Conservation (phyloP, 2,113 vertebrate species). For the Callaeas wilsoni region DNA sequence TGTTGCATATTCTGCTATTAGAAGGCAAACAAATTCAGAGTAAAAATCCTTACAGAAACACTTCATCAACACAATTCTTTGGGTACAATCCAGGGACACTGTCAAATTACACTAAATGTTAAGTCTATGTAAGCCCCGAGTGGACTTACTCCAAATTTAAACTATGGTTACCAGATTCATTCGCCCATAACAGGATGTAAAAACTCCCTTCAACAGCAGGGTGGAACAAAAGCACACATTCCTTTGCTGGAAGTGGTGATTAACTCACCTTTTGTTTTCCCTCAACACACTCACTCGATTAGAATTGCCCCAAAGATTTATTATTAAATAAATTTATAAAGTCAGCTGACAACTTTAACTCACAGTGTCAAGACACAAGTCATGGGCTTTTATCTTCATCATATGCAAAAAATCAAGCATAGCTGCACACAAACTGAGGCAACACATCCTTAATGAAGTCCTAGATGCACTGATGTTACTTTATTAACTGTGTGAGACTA, state of each 20-base stretch:
- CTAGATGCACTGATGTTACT: not conserved
- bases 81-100: not conserved
- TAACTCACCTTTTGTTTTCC: conserved; percentile 28
- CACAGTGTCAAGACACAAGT: not conserved
- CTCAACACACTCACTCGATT: not conserved
- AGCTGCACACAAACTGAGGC: not conserved
- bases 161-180: not conserved
- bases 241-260: not conserved
- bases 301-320: not conserved
- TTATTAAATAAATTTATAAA: not conserved
- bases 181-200: not conserved
- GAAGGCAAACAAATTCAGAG: not conserved
- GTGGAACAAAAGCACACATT: not conserved
- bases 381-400: not conserved
- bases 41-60: not conserved
- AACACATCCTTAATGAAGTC: not conserved
- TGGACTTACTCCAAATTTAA: not conserved
- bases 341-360: not conserved
- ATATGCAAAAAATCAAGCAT: not conserved
- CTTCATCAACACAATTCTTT: not conserved
- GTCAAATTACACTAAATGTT: not conserved
- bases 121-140: not conserved
- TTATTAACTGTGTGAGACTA: not conserved
- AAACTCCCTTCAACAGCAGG: not conserved
- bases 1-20: not conserved